Evolutionary conservation across 2,888 invertebrate genomes (phyloP), one percentile per base, ranked within the genome.

Genomic region (Vandiemenella viatica): DNA sequence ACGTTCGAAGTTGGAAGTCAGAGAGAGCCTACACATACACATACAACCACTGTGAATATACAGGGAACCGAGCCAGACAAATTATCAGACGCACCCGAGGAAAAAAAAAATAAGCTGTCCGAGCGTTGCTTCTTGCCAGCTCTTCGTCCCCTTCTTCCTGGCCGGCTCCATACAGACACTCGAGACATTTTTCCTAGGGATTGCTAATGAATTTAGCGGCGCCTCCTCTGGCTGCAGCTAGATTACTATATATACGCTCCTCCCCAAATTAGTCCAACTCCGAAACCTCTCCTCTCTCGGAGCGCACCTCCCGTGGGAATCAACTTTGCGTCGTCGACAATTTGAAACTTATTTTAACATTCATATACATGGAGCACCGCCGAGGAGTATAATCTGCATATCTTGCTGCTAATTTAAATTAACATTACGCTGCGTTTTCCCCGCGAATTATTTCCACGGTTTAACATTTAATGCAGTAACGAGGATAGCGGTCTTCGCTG

Each of bases 321-420:
- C 57, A 64, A 69, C 63, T 68, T 55, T 66, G 65, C 55, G 67
- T 67, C 67, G 67, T 66, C 68, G 69, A 70, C 69, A 70, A 70
- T 69, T 70, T 69, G 65, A 67, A 69, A 68, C 67, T 69, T 70
- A 70, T 70, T 70, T 69, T 68, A 69, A 68, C 69, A 70, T 70
- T 70, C 69, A 70, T 70, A 69, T 66, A 66, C 53, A 52, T 49
- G 50, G 44, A 46, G 50, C 46, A 50, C 49, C 50, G 48, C 49
- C 43, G 50, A 49, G 52, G 50, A 49, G 48, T 48, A 50, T 50
- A 50, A 53, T 53, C 50, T 53, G 48, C 52, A 53, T 53, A 53
- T 53, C 52, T 53, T 53, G 42, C 43, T 44, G 50, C 52, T 53
- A 53, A 53, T 53, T 53, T 53, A 53, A 53, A 53, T 53, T 53